These are phyloP conservation scores for Ochropacha duplaris DNA, from an alignment of 2,888 invertebrate genomes.

Conservation along the genomic window DNA sequence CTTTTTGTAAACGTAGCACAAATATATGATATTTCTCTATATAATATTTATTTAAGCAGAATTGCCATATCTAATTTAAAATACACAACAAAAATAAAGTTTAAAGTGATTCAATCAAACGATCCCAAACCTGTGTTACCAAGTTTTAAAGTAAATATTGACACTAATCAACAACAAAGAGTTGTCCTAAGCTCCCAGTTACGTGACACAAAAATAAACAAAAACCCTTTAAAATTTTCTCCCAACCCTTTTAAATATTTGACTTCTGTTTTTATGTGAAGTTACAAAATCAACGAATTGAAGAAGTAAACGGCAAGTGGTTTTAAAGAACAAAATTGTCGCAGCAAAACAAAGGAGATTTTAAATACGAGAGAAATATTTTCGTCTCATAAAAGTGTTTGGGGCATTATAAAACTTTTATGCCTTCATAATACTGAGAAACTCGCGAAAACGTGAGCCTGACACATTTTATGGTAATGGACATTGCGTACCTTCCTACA, in stretches of 20 bases:
- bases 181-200: slow-evolving; percentile 19
- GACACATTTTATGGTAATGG: slow-evolving; percentile 36
- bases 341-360: not conserved
- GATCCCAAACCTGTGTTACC: slow-evolving; percentile 2
- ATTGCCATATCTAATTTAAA: not conserved
- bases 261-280: not conserved
- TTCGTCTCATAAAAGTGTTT: slow-evolving; percentile 20
- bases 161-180: slow-evolving; percentile 11
- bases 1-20: too few species aligned
- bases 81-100: not conserved
- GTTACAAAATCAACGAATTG: not conserved
- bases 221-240: not conserved
- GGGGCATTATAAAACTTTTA: slow-evolving; percentile 35
- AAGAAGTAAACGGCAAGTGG: not conserved
- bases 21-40: too few species aligned
- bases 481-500: slow-evolving; percentile 31
- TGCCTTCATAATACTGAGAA: slow-evolving; percentile 30
- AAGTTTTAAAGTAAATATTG: slow-evolving; percentile 8
- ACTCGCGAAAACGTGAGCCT: slow-evolving; percentile 16
- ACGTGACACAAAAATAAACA: slow-evolving; percentile 33
- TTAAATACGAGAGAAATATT: not conserved
- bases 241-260: not conserved
- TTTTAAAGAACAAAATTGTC: not conserved
- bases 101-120: not conserved
- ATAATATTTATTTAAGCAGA: not conserved